Percentiles rank a stretch among this genome's conserved stretches.
phyloP scores from a whole-genome alignment of 2,113 vertebrate species.

The Crypturellus undulatus region DNA sequence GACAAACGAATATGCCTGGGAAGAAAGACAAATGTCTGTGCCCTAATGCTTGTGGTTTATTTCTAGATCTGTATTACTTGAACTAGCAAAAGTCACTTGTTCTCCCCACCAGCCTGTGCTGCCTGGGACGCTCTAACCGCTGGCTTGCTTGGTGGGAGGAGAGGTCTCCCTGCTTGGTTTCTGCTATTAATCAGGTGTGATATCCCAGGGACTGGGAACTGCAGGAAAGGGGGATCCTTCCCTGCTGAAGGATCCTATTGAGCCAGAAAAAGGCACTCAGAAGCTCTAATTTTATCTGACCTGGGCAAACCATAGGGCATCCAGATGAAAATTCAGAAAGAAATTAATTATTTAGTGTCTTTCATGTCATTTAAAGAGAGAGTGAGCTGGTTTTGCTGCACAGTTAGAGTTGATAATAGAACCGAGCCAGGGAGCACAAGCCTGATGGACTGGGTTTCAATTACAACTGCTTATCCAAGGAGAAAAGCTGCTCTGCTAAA shows the following conservation, averaged over 20 bases:
- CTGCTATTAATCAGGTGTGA: not conserved
- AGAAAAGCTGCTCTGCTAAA: not conserved
- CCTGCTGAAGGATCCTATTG: not conserved
- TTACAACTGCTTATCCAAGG: not conserved
- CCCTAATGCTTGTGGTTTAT: not conserved
- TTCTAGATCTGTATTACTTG: not conserved
- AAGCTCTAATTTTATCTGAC: not conserved
- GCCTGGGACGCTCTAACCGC: fast-evolving
- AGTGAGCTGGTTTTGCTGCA: not conserved
- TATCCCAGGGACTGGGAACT: not conserved
- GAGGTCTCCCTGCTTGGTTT: not conserved
- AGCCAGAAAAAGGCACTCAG: not conserved
- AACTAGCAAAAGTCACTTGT: not conserved
- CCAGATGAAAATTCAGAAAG: not conserved
- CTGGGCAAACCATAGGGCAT: not conserved
- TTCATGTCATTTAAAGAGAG: not conserved
- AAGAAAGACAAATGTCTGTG: not conserved
- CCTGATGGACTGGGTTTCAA: not conserved
- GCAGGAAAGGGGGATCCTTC: not conserved
- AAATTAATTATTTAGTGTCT: slow-evolving; percentile 30
- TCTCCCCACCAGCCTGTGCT: not conserved
- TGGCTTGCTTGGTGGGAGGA: not conserved
- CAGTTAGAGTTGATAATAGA: not conserved
- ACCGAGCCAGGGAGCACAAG: not conserved
- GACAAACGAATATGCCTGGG: not conserved